Conservation (phyloP, 1,140 invertebrate genomes). For the Zaprionus davidi region DNA sequence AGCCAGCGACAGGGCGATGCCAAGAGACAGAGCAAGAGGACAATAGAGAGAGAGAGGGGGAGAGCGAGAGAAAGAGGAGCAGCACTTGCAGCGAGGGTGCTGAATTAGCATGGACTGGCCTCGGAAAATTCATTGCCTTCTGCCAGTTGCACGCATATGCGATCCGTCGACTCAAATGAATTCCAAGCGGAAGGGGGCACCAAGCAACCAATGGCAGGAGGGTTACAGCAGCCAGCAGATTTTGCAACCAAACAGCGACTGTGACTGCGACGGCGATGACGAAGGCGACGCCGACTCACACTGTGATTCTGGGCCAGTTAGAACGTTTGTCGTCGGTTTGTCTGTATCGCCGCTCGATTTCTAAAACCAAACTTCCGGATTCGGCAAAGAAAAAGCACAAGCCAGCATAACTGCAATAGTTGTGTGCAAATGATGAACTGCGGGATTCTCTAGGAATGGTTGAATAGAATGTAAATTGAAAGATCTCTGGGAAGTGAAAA, state of each 20-base stretch:
- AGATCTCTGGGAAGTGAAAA: no score
- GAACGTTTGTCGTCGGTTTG: constrained; percentile 41
- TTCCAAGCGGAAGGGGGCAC: constrained; percentile 15
- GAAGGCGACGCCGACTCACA: no score
- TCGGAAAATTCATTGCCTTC: constrained; percentile 63
- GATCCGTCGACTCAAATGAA: constrained; percentile 33
- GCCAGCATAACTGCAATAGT: background rate
- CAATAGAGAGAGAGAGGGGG: background rate
- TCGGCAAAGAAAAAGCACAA: constrained; percentile 13
- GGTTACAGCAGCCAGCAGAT: background rate
- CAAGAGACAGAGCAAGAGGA: background rate
- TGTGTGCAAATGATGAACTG: background rate
- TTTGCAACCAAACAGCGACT: background rate
- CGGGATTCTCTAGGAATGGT: background rate
- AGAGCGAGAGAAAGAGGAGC: background rate
- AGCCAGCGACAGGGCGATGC: background rate
- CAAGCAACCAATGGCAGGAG: constrained; percentile 15
- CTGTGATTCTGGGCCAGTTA: constrained; percentile 1
- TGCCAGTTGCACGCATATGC: constrained; percentile 48
- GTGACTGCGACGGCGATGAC: background rate
- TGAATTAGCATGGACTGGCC: constrained; percentile 53
- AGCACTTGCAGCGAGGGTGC: background rate
- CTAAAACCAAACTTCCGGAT: constrained; percentile 75
- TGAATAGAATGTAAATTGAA: background rate
- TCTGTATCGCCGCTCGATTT: constrained; percentile 65